Evolutionary conservation across 2,888 invertebrate species (phyloP), one percentile per base, ranked within the genome.

Genomic region (Ochropleura plecta): DNA sequence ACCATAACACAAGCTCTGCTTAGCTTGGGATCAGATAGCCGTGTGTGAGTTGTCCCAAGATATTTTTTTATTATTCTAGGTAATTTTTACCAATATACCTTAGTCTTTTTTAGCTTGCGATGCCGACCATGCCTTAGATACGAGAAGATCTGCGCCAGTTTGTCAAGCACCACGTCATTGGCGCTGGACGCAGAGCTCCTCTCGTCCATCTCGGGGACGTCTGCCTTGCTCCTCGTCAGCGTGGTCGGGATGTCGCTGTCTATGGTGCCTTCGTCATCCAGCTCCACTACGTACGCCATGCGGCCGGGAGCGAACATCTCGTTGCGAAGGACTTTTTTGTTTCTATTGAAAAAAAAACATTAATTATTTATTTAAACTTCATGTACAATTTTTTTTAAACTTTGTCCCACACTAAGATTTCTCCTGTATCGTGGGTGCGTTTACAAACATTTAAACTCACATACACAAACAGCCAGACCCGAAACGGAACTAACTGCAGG

Each of bases 281-380:
- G 95, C 89, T 99, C 99, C 55, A 99, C 99, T 0, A 99, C 98
- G 92, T 99, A 99, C 0, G 99, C 99, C 99, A 99, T 99, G 60
- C 99, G 97, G 0, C 99, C 99, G 0, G 99, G 98, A 1, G 98
- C 98, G 95, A 99, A 99, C 76, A 99, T 94, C 89, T 99, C 99
- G 92, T 99, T 99, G 73, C 98, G 97, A 59, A 97, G 97, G 53
- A 98, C 97, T 80, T 97, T 97, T 79, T 98, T 97, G 0, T 98
- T 98, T 85, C 98, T 98, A 92, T 1, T 18, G 9, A 30, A 14
- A 30, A 10, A 10, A n/a, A 20, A 12, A 20, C 6, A n/a, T 30
- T 30, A 30, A 2, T 30, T 30, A 30, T 30, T 30, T 30, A 30
- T 30, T 30, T 30, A 30, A 30, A 30, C 30, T 30, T 30, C 30